phyloP scores from a whole-genome alignment of 2,113 vertebrate genomes.

The Macrotis lagotis region DNA sequence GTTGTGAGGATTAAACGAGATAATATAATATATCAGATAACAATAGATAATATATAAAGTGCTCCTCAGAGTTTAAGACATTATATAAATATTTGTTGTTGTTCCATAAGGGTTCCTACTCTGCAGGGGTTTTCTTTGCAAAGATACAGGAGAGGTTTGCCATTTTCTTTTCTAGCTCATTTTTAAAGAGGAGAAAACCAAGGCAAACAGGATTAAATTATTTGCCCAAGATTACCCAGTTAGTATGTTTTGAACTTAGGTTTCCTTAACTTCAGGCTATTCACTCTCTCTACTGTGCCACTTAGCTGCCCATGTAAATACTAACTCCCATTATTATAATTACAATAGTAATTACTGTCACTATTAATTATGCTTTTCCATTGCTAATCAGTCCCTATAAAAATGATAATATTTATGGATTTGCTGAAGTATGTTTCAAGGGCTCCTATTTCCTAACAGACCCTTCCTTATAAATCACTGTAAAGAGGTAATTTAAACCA shows the following conservation, averaged over 20 bases:
- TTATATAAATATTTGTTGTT: background rate
- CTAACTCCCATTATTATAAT: background rate
- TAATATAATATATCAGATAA: background rate
- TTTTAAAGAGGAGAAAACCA: background rate
- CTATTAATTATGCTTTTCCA: background rate
- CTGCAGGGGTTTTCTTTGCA: background rate
- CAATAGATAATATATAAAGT: background rate
- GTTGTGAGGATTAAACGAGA: background rate
- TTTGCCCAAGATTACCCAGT: background rate
- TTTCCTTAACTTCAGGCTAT: background rate
- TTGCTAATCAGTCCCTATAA: background rate
- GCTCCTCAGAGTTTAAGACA: background rate
- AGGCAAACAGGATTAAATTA: background rate
- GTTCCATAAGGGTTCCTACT: background rate
- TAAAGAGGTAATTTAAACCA: background rate
- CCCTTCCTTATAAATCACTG: background rate
- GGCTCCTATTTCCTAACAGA: background rate
- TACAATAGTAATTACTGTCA: background rate
- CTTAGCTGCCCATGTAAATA: background rate
- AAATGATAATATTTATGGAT: background rate
- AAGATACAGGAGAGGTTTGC: background rate
- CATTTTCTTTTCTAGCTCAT: background rate
- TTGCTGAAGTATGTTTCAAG: background rate
- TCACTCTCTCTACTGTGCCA: background rate
- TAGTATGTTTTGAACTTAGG: no score